Evolutionary conservation across 2,888 invertebrate species (phyloP).

Genomic region (Caenorhabditis doughertyi): DNA sequence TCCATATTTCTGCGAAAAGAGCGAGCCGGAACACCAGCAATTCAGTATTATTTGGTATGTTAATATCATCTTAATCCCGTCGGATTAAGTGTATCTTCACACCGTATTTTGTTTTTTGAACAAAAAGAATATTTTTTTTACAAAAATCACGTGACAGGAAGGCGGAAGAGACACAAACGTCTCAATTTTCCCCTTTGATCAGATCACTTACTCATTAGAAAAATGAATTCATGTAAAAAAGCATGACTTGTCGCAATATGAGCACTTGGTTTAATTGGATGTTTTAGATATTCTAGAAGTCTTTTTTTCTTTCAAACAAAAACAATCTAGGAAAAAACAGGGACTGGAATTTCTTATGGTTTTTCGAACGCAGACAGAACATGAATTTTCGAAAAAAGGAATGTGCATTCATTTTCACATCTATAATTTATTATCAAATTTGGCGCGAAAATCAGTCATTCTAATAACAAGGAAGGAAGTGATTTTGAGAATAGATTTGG

Average conservation of each 20-base stretch:
- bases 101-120: background rate
- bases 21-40: conserved; percentile 78
- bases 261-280: conserved; percentile 44
- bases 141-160: conserved; percentile 9
- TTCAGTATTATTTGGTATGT: conserved; percentile 81
- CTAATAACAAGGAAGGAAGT: background rate
- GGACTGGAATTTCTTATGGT: background rate
- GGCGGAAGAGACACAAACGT: background rate
- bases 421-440: background rate
- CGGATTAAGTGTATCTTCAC: conserved; percentile 10
- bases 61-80: conserved; percentile 9
- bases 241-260: conserved; percentile 34
- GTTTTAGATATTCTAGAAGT: conserved; percentile 13
- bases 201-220: conserved; percentile 21
- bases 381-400: background rate
- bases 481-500: too few relatives aligned
- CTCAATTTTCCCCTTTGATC: conserved; percentile 18
- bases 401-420: conserved; percentile 1
- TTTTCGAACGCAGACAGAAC: background rate
- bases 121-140: background rate
- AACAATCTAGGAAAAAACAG: background rate
- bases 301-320: background rate
- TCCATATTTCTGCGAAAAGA: conserved; percentile 79
- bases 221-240: conserved; percentile 5
- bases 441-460: background rate